Conservation (phyloP, 2,797 vertebrate genomes). For the Anas bahamensis region DNA sequence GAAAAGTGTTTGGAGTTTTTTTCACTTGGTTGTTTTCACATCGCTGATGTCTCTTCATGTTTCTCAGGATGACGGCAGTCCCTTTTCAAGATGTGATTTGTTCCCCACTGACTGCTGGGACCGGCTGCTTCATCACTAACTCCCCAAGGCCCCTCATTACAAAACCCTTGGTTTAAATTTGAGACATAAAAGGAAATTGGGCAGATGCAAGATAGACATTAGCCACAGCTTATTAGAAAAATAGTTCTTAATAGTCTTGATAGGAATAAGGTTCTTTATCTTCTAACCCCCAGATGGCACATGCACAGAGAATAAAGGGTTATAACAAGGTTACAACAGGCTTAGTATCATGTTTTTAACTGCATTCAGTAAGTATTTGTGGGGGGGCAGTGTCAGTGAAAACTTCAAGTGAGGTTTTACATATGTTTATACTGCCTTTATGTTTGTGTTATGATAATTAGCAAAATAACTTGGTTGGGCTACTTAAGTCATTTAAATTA, state of each 20-base stretch:
- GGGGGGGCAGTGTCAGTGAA: not conserved
- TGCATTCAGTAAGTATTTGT: not conserved
- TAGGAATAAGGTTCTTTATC: constrained; percentile 54
- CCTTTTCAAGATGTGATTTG: constrained; percentile 36
- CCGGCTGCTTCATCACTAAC: not conserved
- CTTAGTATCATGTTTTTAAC: not conserved
- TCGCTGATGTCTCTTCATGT: not conserved
- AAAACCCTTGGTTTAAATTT: not conserved
- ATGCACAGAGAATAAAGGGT: not conserved
- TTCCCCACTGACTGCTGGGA: constrained; percentile 29
- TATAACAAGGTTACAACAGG: not conserved
- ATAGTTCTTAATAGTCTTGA: constrained; percentile 12
- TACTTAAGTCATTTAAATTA: not conserved
- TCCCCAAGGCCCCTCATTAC: not conserved
- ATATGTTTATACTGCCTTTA: not conserved
- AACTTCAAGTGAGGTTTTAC: not conserved
- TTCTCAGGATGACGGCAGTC: not conserved
- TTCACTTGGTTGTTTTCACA: not conserved
- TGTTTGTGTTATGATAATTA: not conserved
- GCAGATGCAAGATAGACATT: constrained; percentile 23
- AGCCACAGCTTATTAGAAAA: constrained; percentile 9
- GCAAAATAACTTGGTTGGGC: not conserved
- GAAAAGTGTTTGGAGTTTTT: constrained; percentile 16
- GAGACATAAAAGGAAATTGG: constrained; percentile 6
- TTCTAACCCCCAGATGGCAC: constrained; percentile 38